These are phyloP conservation scores for Coregonus sp. DNA, from an alignment of 2,797 vertebrate species.

Conservation along the genomic window DNA sequence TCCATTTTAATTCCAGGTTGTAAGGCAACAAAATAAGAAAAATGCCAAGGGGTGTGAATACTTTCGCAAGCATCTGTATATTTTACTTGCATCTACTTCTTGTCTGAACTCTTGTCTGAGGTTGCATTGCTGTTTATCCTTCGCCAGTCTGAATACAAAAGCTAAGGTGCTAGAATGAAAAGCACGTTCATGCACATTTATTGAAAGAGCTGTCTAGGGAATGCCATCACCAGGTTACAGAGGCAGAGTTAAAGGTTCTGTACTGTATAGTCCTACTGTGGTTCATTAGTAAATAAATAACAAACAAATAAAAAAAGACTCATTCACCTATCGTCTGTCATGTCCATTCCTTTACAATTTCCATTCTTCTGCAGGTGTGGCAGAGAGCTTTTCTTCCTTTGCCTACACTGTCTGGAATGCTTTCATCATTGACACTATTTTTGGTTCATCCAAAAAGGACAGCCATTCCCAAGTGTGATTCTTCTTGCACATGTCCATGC, in stretches of 20 bases:
- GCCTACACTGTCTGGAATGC: neutral
- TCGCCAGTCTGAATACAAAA: neutral
- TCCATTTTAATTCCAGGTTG: too few species aligned
- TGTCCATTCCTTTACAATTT: neutral
- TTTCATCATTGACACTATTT: neutral
- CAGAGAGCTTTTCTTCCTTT: neutral
- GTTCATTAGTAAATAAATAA: too few species aligned
- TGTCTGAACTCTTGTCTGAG: too few species aligned
- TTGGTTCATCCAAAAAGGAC: neutral
- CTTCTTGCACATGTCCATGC: neutral
- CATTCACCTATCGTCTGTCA: neutral
- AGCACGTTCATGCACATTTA: neutral
- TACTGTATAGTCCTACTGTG: too few species aligned
- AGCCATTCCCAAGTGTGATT: constrained; percentile 12
- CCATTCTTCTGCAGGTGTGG: too few species aligned
- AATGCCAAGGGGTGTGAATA: too few species aligned
- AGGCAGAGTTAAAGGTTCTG: too few species aligned
- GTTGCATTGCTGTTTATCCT: neutral
- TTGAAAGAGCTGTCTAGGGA: neutral
- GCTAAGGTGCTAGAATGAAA: neutral
- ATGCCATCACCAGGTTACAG: neutral
- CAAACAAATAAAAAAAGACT: too few species aligned
- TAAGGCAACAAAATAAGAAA: too few species aligned
- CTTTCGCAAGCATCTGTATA: too few species aligned
- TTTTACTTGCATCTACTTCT: too few species aligned